Evolutionary conservation across 2,797 vertebrate species (phyloP), one percentile per base, ranked within the genome.

Genomic region (Spinibarbus caldwelli): DNA sequence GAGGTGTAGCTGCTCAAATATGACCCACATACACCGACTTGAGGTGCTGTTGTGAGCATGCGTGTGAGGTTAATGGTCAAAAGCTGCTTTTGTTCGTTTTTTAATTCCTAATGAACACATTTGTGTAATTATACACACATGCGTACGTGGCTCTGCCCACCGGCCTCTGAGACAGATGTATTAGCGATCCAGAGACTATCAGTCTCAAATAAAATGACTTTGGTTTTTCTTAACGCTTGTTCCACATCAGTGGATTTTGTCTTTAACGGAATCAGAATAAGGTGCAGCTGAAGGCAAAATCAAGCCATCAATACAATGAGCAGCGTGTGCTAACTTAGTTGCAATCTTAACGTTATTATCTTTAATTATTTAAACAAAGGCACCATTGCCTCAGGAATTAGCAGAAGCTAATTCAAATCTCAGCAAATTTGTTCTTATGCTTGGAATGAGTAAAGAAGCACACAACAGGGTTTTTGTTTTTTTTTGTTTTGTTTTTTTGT

Each of bases 61-160:
- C n/a, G 38, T 67, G 54, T 73, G 52, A 26, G 62, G 87, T 88
- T 71, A 76, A 78, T 71, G 72, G 86, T 83, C 70, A 73, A 87
- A 83, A 89, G 80, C 78, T 84, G 78, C 59, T 85, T 80, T 82
- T 80, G 41, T 78, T 88, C 52, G 66, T 81, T 87, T 84, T 85
- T 84, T 71, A 57, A 85, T 83, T 83, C 79, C 71, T 75, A 87
- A 89, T 85, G 86, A 90, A 85, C 87, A 87, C 77, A 87, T 83
- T 85, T 57, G 72, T 86, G 81, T 81, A 86, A 85, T 87, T 83
- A 84, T 52, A 62, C 82, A 29, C 31, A 34, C 47, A 19, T 73
- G 72, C 52, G 6, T 23, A 68, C 78, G 0, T 47, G 19, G 38
- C 47, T 64, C 54, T 73, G 45, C 41, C 64, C 76, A 70, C 57